phyloP scores from a whole-genome alignment of 30 jellyfish, hydroid and myxozoan species.

The Hydractinia echinata region DNA sequence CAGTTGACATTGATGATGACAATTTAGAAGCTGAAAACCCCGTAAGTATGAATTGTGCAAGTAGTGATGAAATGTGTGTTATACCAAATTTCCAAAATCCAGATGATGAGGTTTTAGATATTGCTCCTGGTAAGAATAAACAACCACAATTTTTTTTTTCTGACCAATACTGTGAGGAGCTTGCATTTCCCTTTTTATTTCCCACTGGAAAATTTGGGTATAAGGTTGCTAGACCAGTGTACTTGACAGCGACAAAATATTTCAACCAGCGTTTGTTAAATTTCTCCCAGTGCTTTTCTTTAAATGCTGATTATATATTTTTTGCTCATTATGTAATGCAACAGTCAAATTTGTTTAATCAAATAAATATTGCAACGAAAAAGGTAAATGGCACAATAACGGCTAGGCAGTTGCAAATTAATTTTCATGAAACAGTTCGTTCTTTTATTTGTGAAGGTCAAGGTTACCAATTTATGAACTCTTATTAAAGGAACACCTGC shows the following conservation, averaged over 20 bases:
- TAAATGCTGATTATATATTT: slow-evolving; percentile 30
- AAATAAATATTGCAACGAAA: slow-evolving; percentile 21
- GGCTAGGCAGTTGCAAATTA: slow-evolving; percentile 14
- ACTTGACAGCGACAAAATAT: slow-evolving; percentile 32
- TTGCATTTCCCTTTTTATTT: slow-evolving; percentile 31
- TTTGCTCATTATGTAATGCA: slow-evolving; percentile 29
- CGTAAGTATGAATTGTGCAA: slow-evolving; percentile 5
- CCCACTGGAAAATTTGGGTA: slow-evolving; percentile 41
- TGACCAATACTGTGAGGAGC: background rate
- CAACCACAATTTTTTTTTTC: no score
- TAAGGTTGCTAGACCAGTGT: slow-evolving; percentile 18
- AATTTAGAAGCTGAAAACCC: slow-evolving; percentile 2
- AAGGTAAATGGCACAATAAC: slow-evolving; percentile 16
- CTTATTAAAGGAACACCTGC: slow-evolving; percentile 46
- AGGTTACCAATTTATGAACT: slow-evolving; percentile 22
- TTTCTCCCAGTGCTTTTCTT: slow-evolving; percentile 14
- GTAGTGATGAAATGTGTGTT: slow-evolving; percentile 26
- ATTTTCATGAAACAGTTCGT: slow-evolving; percentile 24
- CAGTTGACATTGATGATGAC: slow-evolving; percentile 21
- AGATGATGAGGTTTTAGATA: slow-evolving; percentile 17
- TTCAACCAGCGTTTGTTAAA: slow-evolving; percentile 32
- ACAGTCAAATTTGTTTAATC: slow-evolving; percentile 20
- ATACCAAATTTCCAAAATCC: slow-evolving; percentile 12
- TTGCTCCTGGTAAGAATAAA: slow-evolving; percentile 22
- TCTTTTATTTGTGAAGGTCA: slow-evolving; percentile 18